Percentiles rank a stretch among this genome's conserved stretches.
phyloP scores from a whole-genome alignment of 2,797 vertebrate species.

The Acanthurus lineatus region DNA sequence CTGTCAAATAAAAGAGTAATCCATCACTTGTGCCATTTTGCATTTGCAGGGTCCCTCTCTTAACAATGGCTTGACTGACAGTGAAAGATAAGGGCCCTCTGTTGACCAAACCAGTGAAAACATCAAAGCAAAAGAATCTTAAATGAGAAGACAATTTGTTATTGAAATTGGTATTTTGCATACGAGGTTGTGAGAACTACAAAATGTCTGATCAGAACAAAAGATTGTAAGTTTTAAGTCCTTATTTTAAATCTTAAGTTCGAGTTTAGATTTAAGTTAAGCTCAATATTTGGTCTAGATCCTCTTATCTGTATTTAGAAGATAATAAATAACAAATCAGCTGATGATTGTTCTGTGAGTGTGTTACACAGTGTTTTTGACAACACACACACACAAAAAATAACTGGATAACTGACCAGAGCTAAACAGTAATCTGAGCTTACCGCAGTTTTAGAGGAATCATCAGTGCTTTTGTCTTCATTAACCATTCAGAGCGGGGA shows the following conservation, averaged over 20 bases:
- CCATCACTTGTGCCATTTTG: slow-evolving; percentile 85
- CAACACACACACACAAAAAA: neutral
- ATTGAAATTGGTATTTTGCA: slow-evolving; percentile 3
- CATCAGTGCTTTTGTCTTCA: slow-evolving; percentile 55
- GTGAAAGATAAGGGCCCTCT: slow-evolving; percentile 80
- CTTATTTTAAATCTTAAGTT: neutral
- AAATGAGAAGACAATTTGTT: slow-evolving; percentile 16
- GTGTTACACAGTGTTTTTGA: slow-evolving; percentile 4
- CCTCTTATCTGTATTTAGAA: slow-evolving; percentile 2
- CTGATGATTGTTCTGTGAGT: neutral
- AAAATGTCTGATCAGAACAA: slow-evolving; percentile 3
- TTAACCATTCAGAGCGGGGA: slow-evolving; percentile 66
- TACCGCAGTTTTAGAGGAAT: slow-evolving; percentile 41
- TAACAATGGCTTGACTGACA: slow-evolving; percentile 83
- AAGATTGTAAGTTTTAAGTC: neutral
- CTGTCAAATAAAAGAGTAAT: slow-evolving; percentile 85
- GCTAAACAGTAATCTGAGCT: slow-evolving; percentile 36
- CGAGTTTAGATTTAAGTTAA: neutral
- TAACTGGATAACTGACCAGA: slow-evolving; percentile 38
- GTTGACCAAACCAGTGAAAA: slow-evolving; percentile 75
- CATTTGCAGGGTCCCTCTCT: slow-evolving; percentile 79
- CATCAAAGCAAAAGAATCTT: slow-evolving; percentile 46
- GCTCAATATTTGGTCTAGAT: neutral
- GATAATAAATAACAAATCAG: neutral
- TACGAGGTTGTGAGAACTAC: neutral